Evolutionary conservation across 2,888 invertebrate genomes (phyloP).

Genomic region (Anoplius nigerrimus): DNA sequence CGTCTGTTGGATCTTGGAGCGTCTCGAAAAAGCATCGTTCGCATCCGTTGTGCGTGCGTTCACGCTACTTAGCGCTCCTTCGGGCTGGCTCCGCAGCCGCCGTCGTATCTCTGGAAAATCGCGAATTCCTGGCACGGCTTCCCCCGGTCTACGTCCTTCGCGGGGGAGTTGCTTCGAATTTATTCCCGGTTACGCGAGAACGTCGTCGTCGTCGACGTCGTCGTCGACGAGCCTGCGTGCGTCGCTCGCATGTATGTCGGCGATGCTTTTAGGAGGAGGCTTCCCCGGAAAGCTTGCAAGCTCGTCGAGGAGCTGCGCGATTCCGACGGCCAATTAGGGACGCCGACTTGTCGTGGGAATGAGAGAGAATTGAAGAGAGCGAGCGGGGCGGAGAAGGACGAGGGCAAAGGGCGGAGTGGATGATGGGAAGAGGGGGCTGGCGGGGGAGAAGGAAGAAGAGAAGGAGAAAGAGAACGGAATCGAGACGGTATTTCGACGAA

Average conservation of each 20-base stretch:
- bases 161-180: slow-evolving; percentile 55
- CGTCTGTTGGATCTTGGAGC: neutral
- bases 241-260: slow-evolving; percentile 17
- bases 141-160: slow-evolving; percentile 32
- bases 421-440: slow-evolving; percentile 9
- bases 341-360: slow-evolving; percentile 26
- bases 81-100: too few species aligned
- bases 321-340: slow-evolving; percentile 43
- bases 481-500: slow-evolving; percentile 22
- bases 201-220: neutral
- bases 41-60: neutral
- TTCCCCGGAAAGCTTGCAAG: slow-evolving; percentile 19
- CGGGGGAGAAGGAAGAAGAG: neutral
- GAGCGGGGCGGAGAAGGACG: neutral
- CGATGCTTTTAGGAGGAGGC: slow-evolving; percentile 18
- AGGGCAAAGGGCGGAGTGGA: too few species aligned
- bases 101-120: slow-evolving; percentile 11
- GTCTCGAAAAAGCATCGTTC: too few species aligned
- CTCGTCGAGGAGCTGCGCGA: slow-evolving; percentile 20
- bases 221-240: neutral
- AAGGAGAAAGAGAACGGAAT: neutral
- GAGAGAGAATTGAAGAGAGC: neutral
- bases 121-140: slow-evolving; percentile 54
- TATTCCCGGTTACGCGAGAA: slow-evolving; percentile 41
- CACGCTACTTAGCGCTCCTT: slow-evolving; percentile 6